A percentile compares a stretch with the other conserved stretches of the same genome.
Conservation (phyloP, 2,888 invertebrate genomes). For the Drosophila emarginata region DNA sequence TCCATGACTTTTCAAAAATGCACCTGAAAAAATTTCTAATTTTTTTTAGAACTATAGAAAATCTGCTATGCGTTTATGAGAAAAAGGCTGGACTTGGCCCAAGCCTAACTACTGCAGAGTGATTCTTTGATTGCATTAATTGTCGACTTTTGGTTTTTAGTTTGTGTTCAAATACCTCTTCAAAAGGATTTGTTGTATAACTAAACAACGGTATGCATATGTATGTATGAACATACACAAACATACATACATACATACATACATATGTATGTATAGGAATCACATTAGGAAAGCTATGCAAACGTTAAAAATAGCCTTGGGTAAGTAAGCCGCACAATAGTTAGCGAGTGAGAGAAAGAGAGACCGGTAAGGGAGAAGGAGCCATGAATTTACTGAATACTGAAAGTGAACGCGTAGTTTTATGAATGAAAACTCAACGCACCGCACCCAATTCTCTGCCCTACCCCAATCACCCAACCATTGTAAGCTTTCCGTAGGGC, state of each 20-base stretch:
- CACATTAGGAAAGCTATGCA: background rate
- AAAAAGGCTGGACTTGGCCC: no score
- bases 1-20: background rate
- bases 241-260: no score
- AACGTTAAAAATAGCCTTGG: slow-evolving; percentile 71
- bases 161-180: no score
- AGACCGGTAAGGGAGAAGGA: background rate
- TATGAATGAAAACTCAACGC: slow-evolving; percentile 65
- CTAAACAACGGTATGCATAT: background rate
- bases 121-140: no score
- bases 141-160: no score
- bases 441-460: slow-evolving; percentile 23
- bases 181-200: background rate
- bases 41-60: no score
- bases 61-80: no score
- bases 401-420: slow-evolving; percentile 59
- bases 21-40: no score
- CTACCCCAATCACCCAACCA: background rate
- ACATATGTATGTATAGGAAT: background rate
- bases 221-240: no score
- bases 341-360: slow-evolving; percentile 3
- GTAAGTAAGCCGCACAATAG: slow-evolving; percentile 26
- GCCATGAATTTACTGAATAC: slow-evolving; percentile 46
- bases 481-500: slow-evolving; percentile 32
- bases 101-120: no score